Evolutionary conservation across 2,888 invertebrate species (phyloP).

Genomic region (Melolontha melolontha): DNA sequence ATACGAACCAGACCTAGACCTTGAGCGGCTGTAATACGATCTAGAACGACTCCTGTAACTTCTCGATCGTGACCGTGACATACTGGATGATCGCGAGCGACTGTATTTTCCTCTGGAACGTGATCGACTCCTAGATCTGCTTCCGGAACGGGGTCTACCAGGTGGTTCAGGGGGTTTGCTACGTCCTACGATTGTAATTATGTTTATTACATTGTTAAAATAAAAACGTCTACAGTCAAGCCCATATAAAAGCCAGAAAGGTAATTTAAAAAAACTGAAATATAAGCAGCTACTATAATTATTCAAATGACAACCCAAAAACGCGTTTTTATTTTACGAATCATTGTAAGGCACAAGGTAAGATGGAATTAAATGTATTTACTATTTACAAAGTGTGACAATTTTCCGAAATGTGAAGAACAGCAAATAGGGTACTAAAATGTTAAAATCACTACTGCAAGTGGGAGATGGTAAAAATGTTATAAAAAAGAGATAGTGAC

Average conservation of each 20-base stretch:
- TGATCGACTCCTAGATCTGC: slow-evolving; percentile 75
- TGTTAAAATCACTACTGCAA: no score
- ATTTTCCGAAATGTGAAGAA: no score
- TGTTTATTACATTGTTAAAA: neutral
- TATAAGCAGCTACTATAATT: no score
- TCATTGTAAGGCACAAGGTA: no score
- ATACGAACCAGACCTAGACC: slow-evolving; percentile 63
- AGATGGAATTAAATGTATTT: no score
- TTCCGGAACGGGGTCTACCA: slow-evolving; percentile 66
- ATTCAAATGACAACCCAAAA: neutral
- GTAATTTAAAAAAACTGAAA: no score
- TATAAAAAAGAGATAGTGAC: no score
- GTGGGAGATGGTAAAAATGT: no score
- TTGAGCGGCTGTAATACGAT: slow-evolving; percentile 70
- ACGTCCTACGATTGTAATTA: slow-evolving; percentile 44
- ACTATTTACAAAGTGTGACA: no score
- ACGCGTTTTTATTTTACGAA: no score
- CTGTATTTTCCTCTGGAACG: slow-evolving; percentile 70
- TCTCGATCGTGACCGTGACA: slow-evolving; percentile 67
- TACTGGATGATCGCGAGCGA: slow-evolving; percentile 61
- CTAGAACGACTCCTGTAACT: slow-evolving; percentile 69
- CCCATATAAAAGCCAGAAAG: neutral
- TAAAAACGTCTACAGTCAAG: neutral
- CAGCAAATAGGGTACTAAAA: no score
- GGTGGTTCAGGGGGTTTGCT: slow-evolving; percentile 65